Conservation (phyloP, 92 coral and sea anemone species). For the Epizoanthus rinbou region DNA sequence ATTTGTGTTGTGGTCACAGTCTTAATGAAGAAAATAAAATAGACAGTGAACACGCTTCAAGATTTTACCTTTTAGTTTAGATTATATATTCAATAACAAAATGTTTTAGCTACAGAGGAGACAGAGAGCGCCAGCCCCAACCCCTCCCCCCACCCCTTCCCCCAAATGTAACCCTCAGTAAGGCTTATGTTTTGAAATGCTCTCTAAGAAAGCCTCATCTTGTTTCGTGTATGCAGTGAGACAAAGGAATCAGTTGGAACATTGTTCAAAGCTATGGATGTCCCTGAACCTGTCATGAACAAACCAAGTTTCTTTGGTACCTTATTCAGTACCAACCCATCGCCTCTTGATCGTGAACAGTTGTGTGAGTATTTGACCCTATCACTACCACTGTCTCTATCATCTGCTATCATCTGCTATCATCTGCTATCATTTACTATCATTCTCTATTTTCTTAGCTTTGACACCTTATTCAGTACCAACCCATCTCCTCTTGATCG, state of each 20-base stretch:
- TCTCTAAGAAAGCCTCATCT: too few relatives aligned
- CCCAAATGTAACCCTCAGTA: too few relatives aligned
- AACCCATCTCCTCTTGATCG: slow-evolving; percentile 88
- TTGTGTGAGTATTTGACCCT: slow-evolving; percentile 72
- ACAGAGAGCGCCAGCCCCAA: too few relatives aligned
- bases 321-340: slow-evolving; percentile 80
- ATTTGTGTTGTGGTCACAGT: too few relatives aligned
- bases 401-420: background rate
- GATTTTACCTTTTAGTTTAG: too few relatives aligned
- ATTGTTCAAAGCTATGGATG: slow-evolving; percentile 82
- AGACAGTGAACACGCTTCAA: too few relatives aligned
- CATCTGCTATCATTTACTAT: background rate
- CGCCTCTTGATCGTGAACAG: slow-evolving; percentile 92
- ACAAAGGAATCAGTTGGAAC: slow-evolving; percentile 79
- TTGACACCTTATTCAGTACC: slow-evolving; percentile 82
- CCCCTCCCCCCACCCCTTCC: too few relatives aligned
- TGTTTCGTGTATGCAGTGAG: slow-evolving; percentile 40
- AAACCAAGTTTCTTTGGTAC: slow-evolving; percentile 85
- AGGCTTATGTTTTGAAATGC: too few relatives aligned
- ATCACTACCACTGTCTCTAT: too few relatives aligned
- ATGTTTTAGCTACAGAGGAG: too few relatives aligned
- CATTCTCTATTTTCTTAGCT: slow-evolving; percentile 22
- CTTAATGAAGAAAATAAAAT: too few relatives aligned
- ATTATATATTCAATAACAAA: too few relatives aligned
- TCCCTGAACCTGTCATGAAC: slow-evolving; percentile 84